These are phyloP conservation scores for Pachypanchax playfairii DNA, from an alignment of 2,113 vertebrate species.

Conservation along the genomic window DNA sequence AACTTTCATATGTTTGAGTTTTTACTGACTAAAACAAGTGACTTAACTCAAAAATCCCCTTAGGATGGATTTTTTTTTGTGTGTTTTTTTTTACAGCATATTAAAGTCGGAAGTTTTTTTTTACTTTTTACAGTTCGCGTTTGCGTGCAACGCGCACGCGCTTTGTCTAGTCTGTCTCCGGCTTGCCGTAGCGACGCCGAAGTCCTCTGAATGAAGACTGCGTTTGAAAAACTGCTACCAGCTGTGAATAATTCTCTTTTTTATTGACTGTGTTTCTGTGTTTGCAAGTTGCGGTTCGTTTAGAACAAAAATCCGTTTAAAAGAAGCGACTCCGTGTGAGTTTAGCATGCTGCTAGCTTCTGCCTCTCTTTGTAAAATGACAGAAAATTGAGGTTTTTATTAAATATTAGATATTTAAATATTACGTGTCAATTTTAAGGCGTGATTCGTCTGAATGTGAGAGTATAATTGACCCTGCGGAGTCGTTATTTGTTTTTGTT, in stretches of 20 bases:
- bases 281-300: too few species aligned
- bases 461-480: not conserved
- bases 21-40: not conserved
- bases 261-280: too few species aligned
- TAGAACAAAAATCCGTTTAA: too few species aligned
- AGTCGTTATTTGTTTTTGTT: not conserved
- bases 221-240: conserved; percentile 61
- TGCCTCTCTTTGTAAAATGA: too few species aligned
- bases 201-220: conserved; percentile 39
- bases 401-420: too few species aligned
- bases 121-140: not conserved
- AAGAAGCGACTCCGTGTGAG: not conserved
- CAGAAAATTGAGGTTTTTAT: too few species aligned
- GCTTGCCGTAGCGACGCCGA: conserved; percentile 56
- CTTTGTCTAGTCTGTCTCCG: fast-evolving
- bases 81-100: too few species aligned
- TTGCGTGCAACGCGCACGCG: conserved; percentile 35
- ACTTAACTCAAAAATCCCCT: too few species aligned
- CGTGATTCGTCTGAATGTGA: not conserved
- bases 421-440: too few species aligned
- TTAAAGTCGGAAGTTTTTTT: too few species aligned
- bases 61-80: too few species aligned
- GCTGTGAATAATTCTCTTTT: not conserved
- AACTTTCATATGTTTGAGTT: conserved; percentile 51
- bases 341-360: conserved; percentile 47